phyloP scores from a whole-genome alignment of 1,140 invertebrate genomes.

The Drosophila albomicans region DNA sequence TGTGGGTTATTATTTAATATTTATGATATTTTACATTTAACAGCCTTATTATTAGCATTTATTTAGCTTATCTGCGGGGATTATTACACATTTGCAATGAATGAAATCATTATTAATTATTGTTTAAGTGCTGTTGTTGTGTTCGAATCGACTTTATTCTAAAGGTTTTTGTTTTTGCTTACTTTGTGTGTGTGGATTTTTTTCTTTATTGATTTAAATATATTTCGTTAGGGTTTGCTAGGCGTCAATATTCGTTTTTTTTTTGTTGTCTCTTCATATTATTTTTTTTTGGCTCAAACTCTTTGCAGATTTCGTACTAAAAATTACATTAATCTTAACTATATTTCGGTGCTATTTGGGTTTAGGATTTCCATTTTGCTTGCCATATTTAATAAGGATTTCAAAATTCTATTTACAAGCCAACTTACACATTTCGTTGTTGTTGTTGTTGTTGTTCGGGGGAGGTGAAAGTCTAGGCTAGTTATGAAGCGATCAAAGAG shows the following conservation, averaged over 20 bases:
- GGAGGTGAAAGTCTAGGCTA: constrained; percentile 32
- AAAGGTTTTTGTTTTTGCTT: constrained; percentile 26
- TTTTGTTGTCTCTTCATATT: neutral
- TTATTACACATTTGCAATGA: constrained; percentile 61
- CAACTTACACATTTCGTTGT: constrained; percentile 69
- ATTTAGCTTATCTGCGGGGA: constrained; percentile 62
- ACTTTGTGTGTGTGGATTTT: constrained; percentile 29
- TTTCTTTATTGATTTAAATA: constrained; percentile 2
- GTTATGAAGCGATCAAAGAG: neutral
- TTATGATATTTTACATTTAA: constrained; percentile 84
- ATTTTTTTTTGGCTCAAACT: constrained; percentile 48
- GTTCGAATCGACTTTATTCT: constrained; percentile 43
- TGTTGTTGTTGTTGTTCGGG: constrained; percentile 25
- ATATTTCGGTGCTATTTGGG: constrained; percentile 40
- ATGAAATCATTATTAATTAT: constrained; percentile 39
- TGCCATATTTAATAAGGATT: constrained; percentile 47
- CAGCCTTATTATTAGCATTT: constrained; percentile 84
- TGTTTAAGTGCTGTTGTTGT: constrained; percentile 44
- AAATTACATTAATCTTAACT: constrained; percentile 52
- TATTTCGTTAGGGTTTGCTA: constrained; percentile 66
- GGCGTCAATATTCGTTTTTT: constrained; percentile 24
- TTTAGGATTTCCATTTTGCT: constrained; percentile 18
- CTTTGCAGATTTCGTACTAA: constrained; percentile 44
- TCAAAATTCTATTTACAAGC: constrained; percentile 74
- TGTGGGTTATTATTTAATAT: constrained; percentile 57